Evolutionary conservation across 2,113 vertebrate species (phyloP).

Genomic region (Hippocampus barbouri): DNA sequence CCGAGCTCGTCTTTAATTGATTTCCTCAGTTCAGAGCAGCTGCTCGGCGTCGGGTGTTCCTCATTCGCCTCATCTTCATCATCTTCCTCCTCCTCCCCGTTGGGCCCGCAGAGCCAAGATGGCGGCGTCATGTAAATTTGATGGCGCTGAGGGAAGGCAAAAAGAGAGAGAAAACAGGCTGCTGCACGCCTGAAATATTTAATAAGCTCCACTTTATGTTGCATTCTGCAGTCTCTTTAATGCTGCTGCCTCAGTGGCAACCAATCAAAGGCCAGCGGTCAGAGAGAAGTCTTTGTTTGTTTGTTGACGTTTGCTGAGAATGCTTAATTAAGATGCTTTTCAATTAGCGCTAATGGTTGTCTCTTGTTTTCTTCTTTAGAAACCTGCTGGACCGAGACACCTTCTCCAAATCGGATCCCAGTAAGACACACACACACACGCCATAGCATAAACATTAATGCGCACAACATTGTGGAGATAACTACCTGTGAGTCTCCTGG

Average conservation of each 20-base stretch:
- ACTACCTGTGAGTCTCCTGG: not conserved
- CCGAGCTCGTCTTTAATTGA: conserved; percentile 33
- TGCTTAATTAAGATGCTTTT: conserved; percentile 24
- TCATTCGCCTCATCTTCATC: not conserved
- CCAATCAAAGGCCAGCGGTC: not conserved
- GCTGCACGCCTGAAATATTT: conserved; percentile 50
- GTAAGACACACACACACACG: conserved; percentile 70
- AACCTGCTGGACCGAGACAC: conserved; percentile 92
- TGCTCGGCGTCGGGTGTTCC: conserved; percentile 31
- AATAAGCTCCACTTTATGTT: conserved; percentile 41
- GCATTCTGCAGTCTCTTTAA: conserved; percentile 33
- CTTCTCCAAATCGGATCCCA: conserved; percentile 91
- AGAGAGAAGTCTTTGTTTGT: not conserved
- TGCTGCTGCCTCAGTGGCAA: conserved; percentile 18
- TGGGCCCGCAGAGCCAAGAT: conserved; percentile 22
- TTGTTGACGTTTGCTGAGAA: conserved; percentile 3
- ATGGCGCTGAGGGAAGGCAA: conserved; percentile 40
- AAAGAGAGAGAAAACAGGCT: conserved; percentile 36
- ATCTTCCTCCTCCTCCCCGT: not conserved
- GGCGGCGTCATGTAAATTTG: conserved; percentile 50
- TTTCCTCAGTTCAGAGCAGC: conserved; percentile 33
- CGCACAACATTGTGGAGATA: not conserved
- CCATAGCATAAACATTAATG: not conserved
- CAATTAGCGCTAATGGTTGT: conserved; percentile 3
- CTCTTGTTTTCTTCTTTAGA: conserved; percentile 58